phyloP scores from a whole-genome alignment of 2,888 invertebrate genomes.

The Therioaphis trifolii region DNA sequence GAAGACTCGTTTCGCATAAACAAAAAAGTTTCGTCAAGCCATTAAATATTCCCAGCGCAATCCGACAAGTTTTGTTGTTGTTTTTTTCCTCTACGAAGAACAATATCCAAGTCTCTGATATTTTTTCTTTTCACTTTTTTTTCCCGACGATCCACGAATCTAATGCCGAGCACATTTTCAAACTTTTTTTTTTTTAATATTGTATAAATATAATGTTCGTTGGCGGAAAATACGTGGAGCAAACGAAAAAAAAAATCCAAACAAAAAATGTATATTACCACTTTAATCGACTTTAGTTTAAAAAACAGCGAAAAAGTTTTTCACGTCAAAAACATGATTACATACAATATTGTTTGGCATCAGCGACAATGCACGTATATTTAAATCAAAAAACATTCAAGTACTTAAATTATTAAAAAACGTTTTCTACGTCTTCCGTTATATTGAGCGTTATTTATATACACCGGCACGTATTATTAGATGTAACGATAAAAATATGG shows the following conservation, averaged over 20 bases:
- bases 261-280: constrained; percentile 38
- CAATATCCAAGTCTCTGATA: constrained; percentile 53
- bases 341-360: constrained; percentile 32
- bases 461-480: too few relatives aligned
- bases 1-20: constrained; percentile 59
- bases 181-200: constrained; percentile 53
- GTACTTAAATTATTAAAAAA: background rate
- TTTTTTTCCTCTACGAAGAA: constrained; percentile 21
- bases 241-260: constrained; percentile 35
- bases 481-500: too few relatives aligned
- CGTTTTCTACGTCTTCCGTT: background rate
- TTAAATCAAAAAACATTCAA: constrained; percentile 16
- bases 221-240: constrained; percentile 28
- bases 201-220: constrained; percentile 54
- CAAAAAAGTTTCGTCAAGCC: constrained; percentile 57
- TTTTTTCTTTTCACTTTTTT: constrained; percentile 51
- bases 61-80: constrained; percentile 62
- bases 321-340: constrained; percentile 57
- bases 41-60: constrained; percentile 60
- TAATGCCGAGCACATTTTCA: constrained; percentile 52
- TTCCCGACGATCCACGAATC: constrained; percentile 34
- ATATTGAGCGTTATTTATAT: background rate
- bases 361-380: constrained; percentile 17
- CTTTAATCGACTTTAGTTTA: constrained; percentile 54
- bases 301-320: constrained; percentile 45